Percentiles rank a stretch among this genome's conserved stretches.
phyloP scores from a whole-genome alignment of 2,888 invertebrate genomes.

The Pheosia gnoma region DNA sequence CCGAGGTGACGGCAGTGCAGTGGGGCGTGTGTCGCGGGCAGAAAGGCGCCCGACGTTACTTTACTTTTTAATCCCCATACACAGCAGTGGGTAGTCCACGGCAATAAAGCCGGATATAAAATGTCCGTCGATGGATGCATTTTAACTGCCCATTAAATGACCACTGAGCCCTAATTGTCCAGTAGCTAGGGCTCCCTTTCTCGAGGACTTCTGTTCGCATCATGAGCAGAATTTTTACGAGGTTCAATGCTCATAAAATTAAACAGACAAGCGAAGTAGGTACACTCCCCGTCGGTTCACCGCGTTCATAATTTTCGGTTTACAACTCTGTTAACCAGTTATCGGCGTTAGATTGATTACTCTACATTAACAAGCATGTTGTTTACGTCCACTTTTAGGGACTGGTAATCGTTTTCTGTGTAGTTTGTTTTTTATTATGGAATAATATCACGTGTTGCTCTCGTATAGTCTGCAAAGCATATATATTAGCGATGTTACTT shows the following conservation, averaged over 20 bases:
- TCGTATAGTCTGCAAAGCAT: no score
- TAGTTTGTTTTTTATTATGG: not conserved
- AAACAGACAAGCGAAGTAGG: conserved; percentile 47
- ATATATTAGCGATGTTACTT: no score
- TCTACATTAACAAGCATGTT: conserved; percentile 26
- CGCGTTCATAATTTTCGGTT: conserved; percentile 29
- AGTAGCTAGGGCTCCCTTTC: conserved; percentile 46
- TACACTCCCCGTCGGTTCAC: conserved; percentile 30
- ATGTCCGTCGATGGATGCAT: conserved; percentile 57
- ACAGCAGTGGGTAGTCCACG: conserved; percentile 20
- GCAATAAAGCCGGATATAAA: conserved; percentile 70
- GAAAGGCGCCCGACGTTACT: conserved; percentile 41
- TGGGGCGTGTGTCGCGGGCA: conserved; percentile 19
- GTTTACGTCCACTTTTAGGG: conserved; percentile 29
- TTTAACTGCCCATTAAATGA: conserved; percentile 73
- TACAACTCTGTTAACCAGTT: conserved; percentile 36
- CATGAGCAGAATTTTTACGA: conserved; percentile 63
- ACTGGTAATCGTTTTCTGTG: conserved; percentile 11
- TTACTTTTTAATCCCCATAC: conserved; percentile 47
- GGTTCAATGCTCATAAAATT: conserved; percentile 58
- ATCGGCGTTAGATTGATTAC: conserved; percentile 22
- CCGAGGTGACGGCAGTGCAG: conserved; percentile 20
- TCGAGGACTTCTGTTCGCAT: conserved; percentile 49
- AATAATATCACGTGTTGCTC: no score
- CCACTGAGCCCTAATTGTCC: conserved; percentile 72